Percentiles rank a stretch among this genome's conserved stretches.
These are phyloP conservation scores for Drosophila lacicola DNA, from an alignment of 2,888 invertebrate species.

Conservation along the genomic window DNA sequence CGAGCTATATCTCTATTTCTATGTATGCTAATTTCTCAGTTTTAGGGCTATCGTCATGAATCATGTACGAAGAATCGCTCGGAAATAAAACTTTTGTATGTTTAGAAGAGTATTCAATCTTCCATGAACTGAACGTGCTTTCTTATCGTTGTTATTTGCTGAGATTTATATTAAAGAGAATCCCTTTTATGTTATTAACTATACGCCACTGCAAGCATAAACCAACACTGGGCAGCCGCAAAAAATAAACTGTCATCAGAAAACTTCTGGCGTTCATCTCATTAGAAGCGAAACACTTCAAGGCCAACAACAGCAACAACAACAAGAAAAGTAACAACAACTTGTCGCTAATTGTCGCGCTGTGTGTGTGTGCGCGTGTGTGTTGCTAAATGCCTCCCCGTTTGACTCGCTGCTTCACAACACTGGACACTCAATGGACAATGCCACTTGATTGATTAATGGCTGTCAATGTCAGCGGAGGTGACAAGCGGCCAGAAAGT, in stretches of 20 bases:
- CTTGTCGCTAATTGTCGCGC: conserved; percentile 64
- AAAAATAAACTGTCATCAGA: conserved; percentile 21
- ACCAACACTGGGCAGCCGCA: not conserved
- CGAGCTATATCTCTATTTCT: too few relatives aligned
- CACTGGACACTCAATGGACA: conserved; percentile 23
- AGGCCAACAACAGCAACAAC: conserved; percentile 15
- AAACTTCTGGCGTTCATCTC: conserved; percentile 46
- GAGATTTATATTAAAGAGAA: not conserved
- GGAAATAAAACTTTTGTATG: too few relatives aligned
- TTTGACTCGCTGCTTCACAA: not conserved
- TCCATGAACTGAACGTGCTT: too few relatives aligned
- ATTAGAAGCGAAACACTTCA: conserved; percentile 47
- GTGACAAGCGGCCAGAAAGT: conserved; percentile 74
- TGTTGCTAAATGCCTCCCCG: conserved; percentile 33
- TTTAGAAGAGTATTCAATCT: too few relatives aligned
- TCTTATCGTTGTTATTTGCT: too few relatives aligned
- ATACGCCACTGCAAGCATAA: conserved; percentile 18
- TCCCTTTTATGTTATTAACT: not conserved
- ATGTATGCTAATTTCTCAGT: too few relatives aligned
- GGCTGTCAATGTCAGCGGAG: conserved; percentile 71
- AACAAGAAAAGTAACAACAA: conserved; percentile 29
- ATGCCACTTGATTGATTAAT: conserved; percentile 73
- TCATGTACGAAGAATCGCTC: too few relatives aligned
- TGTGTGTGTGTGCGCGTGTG: conserved; percentile 17
- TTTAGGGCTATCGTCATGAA: too few relatives aligned